Conservation (phyloP, 2,113 vertebrate genomes). For the Tylochromis polylepis region DNA sequence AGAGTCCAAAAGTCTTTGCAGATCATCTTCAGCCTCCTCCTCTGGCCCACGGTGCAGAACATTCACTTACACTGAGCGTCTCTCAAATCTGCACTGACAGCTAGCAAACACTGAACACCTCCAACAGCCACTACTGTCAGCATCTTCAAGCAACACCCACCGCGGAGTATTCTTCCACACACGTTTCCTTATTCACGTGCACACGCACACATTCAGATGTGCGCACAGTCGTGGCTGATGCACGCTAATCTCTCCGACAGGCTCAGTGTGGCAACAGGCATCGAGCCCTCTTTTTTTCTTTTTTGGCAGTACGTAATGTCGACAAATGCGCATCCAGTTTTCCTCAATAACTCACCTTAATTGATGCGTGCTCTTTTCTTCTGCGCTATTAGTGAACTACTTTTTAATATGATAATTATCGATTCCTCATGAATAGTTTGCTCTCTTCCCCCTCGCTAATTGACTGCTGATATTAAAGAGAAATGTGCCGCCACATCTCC, state of each 20-base stretch:
- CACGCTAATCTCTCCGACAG: conserved; percentile 11
- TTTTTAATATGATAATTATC: conserved; percentile 65
- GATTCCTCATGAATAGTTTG: conserved; percentile 61
- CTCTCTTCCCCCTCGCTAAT: conserved; percentile 49
- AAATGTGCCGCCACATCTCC: conserved; percentile 46
- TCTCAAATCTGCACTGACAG: conserved; percentile 57
- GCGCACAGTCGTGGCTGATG: neutral
- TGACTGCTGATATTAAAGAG: conserved; percentile 64
- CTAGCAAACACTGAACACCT: conserved; percentile 61
- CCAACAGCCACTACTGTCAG: conserved; percentile 53
- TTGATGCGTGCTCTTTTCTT: conserved; percentile 31
- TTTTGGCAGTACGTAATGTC: conserved; percentile 11
- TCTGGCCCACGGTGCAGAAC: conserved; percentile 48
- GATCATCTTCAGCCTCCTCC: conserved; percentile 49
- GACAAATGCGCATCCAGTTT: conserved; percentile 4
- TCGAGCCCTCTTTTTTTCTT: conserved; percentile 18
- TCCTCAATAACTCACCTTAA: conserved; percentile 29
- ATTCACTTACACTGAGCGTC: conserved; percentile 55
- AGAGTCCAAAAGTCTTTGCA: conserved; percentile 45
- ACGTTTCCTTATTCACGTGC: neutral
- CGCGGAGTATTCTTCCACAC: conserved; percentile 7
- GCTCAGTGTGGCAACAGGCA: conserved; percentile 9
- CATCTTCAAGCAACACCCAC: conserved; percentile 46
- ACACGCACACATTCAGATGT: neutral
- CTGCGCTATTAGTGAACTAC: neutral